phyloP scores from a whole-genome alignment of 2,888 invertebrate genomes.

The Pegoplata infirma region DNA sequence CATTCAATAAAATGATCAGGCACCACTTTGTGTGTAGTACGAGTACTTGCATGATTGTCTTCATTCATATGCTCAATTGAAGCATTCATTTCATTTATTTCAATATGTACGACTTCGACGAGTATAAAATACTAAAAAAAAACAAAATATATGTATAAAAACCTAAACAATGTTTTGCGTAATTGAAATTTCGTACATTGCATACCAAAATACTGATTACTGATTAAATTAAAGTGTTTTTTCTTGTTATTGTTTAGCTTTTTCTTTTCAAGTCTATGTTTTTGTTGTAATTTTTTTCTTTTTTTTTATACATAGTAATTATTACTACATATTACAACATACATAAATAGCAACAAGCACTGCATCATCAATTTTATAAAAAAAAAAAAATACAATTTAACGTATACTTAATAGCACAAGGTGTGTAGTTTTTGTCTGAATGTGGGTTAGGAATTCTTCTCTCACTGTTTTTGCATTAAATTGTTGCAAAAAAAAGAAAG shows the following conservation, averaged over 20 bases:
- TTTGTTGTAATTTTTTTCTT: conserved; percentile 9
- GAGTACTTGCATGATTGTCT: conserved; percentile 21
- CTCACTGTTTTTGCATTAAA: not conserved
- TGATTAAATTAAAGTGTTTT: not conserved
- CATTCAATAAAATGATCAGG: conserved; percentile 1
- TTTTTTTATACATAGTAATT: conserved; percentile 3
- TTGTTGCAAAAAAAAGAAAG: too few species aligned
- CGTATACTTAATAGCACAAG: not conserved
- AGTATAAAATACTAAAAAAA: conserved; percentile 29
- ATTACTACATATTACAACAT: conserved; percentile 52
- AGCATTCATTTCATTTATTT: conserved; percentile 29
- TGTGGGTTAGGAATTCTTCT: not conserved
- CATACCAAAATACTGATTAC: conserved; percentile 53
- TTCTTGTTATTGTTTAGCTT: not conserved
- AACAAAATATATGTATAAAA: too few species aligned
- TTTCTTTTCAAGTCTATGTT: conserved; percentile 2
- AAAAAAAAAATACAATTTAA: conserved; percentile 1
- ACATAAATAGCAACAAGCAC: conserved; percentile 29
- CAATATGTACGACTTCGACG: conserved; percentile 15
- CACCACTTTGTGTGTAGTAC: too few species aligned
- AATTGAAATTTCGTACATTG: conserved; percentile 56
- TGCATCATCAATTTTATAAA: conserved; percentile 45
- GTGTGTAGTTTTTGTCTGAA: not conserved
- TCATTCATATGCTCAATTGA: conserved; percentile 1
- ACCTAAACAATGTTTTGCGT: conserved; percentile 55